Conservation (phyloP, 1,140 invertebrate genomes). For the Oppia nitens region DNA sequence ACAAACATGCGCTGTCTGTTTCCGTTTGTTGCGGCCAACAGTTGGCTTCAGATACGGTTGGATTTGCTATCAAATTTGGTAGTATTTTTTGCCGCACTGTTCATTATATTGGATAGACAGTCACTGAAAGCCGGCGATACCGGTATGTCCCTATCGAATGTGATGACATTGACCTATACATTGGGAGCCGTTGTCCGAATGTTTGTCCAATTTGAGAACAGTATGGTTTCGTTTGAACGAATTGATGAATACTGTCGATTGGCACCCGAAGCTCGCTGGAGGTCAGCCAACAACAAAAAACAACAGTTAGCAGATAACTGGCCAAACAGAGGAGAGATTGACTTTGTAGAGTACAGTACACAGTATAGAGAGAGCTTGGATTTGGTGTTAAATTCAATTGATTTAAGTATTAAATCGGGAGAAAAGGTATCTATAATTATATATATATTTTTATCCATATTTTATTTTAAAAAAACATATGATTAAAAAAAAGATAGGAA, state of each 20-base stretch:
- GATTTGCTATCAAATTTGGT: conserved; percentile 37
- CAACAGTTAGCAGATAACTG: conserved; percentile 19
- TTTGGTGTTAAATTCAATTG: conserved; percentile 27
- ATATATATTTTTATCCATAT: no score
- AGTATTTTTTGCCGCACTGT: conserved; percentile 69
- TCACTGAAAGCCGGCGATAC: conserved; percentile 19
- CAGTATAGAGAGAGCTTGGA: conserved; percentile 24
- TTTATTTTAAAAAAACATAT: no score
- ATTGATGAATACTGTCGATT: conserved; percentile 39
- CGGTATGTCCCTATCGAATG: conserved; percentile 8
- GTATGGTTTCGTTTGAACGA: no score
- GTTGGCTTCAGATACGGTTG: conserved; percentile 33
- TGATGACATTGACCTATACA: conserved; percentile 32
- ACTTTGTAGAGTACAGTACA: conserved; percentile 25
- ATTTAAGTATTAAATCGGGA: conserved; percentile 46
- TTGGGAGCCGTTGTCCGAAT: conserved; percentile 42
- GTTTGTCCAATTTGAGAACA: conserved; percentile 42
- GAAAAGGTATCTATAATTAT: conserved; percentile 49
- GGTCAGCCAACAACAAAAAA: conserved; percentile 20
- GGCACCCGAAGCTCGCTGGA: conserved; percentile 28
- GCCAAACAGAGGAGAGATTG: conserved; percentile 26
- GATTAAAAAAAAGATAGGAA: conserved; percentile 32
- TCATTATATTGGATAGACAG: conserved; percentile 58
- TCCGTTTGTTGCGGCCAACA: conserved; percentile 28
- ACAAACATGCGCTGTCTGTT: conserved; percentile 34